Evolutionary conservation across 1,140 invertebrate species (phyloP).

Genomic region (Ditylenchus dipsaci): DNA sequence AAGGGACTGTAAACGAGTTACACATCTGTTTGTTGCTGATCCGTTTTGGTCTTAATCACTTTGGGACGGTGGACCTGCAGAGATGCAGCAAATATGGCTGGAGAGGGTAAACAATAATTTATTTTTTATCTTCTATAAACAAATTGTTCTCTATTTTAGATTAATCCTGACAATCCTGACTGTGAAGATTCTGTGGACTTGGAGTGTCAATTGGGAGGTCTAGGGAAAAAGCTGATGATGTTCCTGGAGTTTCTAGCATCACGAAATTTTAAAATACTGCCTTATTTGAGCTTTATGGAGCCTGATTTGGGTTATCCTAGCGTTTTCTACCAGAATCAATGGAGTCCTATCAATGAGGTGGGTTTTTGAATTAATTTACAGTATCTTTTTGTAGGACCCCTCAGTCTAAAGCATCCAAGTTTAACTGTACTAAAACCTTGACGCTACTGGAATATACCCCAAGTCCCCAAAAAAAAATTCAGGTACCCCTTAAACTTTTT

Average conservation of each 20-base stretch:
- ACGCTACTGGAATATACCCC: too few species aligned
- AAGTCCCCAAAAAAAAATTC: too few species aligned
- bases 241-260: slow-evolving; percentile 39
- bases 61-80: slow-evolving; percentile 28
- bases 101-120: too few species aligned
- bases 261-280: slow-evolving; percentile 19
- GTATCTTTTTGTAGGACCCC: slow-evolving; percentile 27
- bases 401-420: too few species aligned
- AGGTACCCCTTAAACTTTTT: too few species aligned
- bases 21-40: slow-evolving; percentile 36
- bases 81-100: not conserved
- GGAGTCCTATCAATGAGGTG: slow-evolving; percentile 17
- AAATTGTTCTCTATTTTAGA: too few species aligned
- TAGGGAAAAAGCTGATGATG: slow-evolving; percentile 34
- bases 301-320: slow-evolving; percentile 23
- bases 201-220: slow-evolving; percentile 34
- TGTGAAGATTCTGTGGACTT: slow-evolving; percentile 13
- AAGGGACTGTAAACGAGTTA: slow-evolving; percentile 18
- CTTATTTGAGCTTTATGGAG: slow-evolving; percentile 20
- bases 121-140: too few species aligned
- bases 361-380: slow-evolving; percentile 5
- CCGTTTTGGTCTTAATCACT: slow-evolving; percentile 32
- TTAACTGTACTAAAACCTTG: too few species aligned
- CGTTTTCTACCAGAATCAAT: slow-evolving; percentile 22
- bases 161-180: too few species aligned